These are phyloP conservation scores for Chionoecetes opilio DNA, from an alignment of 1,140 invertebrate species.

Conservation along the genomic window DNA sequence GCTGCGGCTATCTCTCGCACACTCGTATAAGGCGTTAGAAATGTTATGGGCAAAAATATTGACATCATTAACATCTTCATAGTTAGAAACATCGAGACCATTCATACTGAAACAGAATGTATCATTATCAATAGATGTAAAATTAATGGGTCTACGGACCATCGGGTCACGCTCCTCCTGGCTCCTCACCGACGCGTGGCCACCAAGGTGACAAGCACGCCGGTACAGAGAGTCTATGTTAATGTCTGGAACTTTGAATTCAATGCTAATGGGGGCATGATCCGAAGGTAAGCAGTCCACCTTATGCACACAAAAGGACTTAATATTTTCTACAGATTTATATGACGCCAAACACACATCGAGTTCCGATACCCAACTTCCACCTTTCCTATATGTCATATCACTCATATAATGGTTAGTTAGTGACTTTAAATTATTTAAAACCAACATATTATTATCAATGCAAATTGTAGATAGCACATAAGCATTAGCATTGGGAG, in stretches of 20 bases:
- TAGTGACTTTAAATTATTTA: neutral
- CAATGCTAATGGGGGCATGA: neutral
- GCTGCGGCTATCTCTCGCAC: too few species aligned
- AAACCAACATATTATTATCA: neutral
- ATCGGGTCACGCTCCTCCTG: neutral
- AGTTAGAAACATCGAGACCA: neutral
- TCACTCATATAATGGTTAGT: neutral
- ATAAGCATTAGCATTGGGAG: neutral
- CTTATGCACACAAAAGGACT: too few species aligned
- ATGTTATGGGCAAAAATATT: too few species aligned
- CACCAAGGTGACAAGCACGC: slow-evolving; percentile 15
- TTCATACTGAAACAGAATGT: neutral
- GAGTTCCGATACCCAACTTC: neutral
- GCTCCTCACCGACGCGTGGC: neutral
- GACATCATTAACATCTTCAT: too few species aligned
- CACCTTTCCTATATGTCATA: slow-evolving; percentile 13
- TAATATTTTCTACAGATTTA: neutral
- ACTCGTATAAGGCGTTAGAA: too few species aligned
- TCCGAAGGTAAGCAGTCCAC: neutral
- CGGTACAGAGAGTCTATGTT: neutral
- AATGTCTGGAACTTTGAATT: neutral
- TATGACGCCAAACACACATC: neutral
- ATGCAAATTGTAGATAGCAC: neutral
- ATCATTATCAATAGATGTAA: neutral
- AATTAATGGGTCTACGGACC: neutral